These are phyloP conservation scores for Delphinus delphis DNA, from an alignment of 2,113 vertebrate genomes.

Conservation along the genomic window DNA sequence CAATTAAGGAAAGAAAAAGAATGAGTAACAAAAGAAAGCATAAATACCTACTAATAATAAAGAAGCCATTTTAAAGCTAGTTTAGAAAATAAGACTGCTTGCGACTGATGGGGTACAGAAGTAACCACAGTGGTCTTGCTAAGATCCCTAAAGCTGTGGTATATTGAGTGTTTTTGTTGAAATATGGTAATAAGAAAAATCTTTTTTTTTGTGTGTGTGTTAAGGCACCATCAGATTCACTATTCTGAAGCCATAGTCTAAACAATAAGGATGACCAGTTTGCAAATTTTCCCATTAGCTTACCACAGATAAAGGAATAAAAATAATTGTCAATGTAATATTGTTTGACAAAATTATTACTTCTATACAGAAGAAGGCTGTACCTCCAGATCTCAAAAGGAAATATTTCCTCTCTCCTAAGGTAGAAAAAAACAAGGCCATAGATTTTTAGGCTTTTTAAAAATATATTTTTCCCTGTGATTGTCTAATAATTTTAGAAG, in stretches of 20 bases:
- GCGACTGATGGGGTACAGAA: conserved; percentile 60
- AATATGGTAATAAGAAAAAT: conserved; percentile 52
- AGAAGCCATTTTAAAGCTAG: conserved; percentile 60
- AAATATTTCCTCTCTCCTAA: not conserved
- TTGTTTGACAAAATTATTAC: not conserved
- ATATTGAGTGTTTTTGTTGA: conserved; percentile 64
- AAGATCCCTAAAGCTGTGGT: conserved; percentile 54
- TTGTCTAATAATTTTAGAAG: not conserved
- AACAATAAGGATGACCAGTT: not conserved
- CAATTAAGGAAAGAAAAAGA: not conserved
- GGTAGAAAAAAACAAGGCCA: not conserved
- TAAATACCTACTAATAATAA: conserved; percentile 44
- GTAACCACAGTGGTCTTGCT: conserved; percentile 25
- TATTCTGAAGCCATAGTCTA: conserved; percentile 39
- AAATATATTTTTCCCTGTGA: not conserved
- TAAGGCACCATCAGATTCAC: not conserved
- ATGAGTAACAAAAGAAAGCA: conserved; percentile 24
- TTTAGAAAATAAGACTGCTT: conserved; percentile 66
- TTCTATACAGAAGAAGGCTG: not conserved
- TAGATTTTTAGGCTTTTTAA: not conserved
- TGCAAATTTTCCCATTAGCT: conserved; percentile 3
- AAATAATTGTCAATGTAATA: not conserved
- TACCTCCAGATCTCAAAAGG: not conserved
- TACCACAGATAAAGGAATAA: conserved; percentile 7
- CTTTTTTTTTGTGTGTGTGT: not conserved